Conservation (phyloP, 2,113 vertebrate species). For the Fregata magnificens region DNA sequence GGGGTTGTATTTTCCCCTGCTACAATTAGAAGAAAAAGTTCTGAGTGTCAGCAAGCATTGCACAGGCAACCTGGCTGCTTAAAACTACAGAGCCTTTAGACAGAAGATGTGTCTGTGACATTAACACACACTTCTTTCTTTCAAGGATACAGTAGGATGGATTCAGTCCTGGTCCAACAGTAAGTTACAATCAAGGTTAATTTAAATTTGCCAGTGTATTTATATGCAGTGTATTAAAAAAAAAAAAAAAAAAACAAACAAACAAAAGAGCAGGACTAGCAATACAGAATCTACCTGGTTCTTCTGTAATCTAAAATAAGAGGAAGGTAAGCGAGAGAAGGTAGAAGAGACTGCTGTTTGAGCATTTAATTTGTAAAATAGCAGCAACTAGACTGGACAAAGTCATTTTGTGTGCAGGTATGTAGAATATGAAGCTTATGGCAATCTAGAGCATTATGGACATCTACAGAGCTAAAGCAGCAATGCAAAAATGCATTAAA, state of each 20-base stretch:
- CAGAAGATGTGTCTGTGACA: neutral
- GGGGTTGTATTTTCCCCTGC: neutral
- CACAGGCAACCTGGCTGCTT: neutral
- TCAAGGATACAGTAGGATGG: neutral
- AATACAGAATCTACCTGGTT: neutral
- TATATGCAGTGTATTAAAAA: neutral
- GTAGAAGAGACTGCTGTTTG: neutral
- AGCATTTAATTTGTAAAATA: neutral
- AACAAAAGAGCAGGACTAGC: neutral
- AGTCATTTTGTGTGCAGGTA: neutral
- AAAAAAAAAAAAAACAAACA: too few species aligned
- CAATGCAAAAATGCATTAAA: neutral
- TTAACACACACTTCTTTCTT: neutral
- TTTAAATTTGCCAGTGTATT: neutral
- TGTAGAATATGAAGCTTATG: neutral
- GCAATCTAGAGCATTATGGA: neutral
- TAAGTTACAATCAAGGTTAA: neutral
- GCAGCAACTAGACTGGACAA: neutral
- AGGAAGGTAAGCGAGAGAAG: neutral
- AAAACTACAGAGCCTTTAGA: neutral
- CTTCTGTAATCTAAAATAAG: neutral
- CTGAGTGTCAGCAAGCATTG: slow-evolving; percentile 35
- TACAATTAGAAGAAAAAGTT: slow-evolving; percentile 28
- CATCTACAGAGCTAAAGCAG: neutral
- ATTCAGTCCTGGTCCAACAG: neutral